These are phyloP conservation scores for Porphyrio hochstetteri DNA, from an alignment of 2,113 vertebrate species.

Conservation along the genomic window DNA sequence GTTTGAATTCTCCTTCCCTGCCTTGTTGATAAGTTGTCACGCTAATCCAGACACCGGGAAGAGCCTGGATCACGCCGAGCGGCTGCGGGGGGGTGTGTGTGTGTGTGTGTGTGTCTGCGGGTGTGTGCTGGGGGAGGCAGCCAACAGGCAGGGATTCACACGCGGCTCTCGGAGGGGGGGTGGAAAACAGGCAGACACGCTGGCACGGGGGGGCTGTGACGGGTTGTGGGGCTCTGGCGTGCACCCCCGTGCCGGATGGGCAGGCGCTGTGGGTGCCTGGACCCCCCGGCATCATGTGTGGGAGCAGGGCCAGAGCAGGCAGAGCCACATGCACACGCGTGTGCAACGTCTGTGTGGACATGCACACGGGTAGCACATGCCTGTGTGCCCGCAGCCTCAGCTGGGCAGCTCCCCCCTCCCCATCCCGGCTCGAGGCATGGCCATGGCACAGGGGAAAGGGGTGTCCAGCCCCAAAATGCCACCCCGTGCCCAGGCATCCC, in stretches of 20 bases:
- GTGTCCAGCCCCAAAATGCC: neutral
- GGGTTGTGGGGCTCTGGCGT: neutral
- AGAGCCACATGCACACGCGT: neutral
- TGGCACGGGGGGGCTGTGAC: neutral
- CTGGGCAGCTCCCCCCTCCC: neutral
- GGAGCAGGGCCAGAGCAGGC: neutral
- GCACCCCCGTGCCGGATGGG: neutral
- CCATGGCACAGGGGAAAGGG: neutral
- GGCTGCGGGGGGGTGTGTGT: slow-evolving; percentile 12
- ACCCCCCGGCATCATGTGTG: neutral
- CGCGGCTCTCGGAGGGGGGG: neutral
- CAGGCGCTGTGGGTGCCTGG: neutral
- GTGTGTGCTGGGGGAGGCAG: slow-evolving; percentile 37
- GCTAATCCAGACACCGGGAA: slow-evolving; percentile 75
- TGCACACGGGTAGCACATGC: neutral
- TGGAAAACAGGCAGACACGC: neutral
- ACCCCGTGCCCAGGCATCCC: neutral
- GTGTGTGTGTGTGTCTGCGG: slow-evolving; percentile 11
- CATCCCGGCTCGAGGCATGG: neutral
- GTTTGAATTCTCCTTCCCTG: slow-evolving; percentile 76
- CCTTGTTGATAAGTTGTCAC: slow-evolving; percentile 78
- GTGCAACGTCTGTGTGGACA: neutral
- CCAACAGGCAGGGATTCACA: neutral
- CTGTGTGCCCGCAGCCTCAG: fast-evolving
- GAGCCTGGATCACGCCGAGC: slow-evolving; percentile 71